phyloP scores from a whole-genome alignment of 2,113 vertebrate genomes.

The Pelusios castaneus region DNA sequence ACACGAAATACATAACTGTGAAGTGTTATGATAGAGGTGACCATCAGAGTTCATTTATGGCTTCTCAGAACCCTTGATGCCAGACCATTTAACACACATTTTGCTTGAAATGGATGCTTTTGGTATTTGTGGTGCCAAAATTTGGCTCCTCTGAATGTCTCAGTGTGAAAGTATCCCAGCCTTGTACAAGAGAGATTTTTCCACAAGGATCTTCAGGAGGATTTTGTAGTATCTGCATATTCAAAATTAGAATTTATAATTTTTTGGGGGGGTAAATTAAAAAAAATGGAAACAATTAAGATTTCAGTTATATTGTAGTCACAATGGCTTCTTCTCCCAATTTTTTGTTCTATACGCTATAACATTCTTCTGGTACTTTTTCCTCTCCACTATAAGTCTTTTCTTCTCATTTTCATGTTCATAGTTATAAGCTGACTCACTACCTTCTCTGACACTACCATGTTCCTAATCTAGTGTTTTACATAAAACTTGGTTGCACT shows the following conservation, averaged over 20 bases:
- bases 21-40: slow-evolving; percentile 5
- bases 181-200: not conserved
- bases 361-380: not conserved
- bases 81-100: slow-evolving; percentile 10
- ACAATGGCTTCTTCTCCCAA: not conserved
- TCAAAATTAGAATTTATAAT: not conserved
- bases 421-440: not conserved
- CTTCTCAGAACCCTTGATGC: not conserved
- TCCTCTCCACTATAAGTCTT: slow-evolving; percentile 1
- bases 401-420: slow-evolving; percentile 23
- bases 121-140: not conserved
- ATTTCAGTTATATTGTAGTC: not conserved
- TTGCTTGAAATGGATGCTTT: not conserved
- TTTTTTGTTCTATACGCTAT: not conserved
- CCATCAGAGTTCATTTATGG: slow-evolving; percentile 11
- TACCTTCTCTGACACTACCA: slow-evolving; percentile 6
- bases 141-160: not conserved
- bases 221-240: slow-evolving; percentile 44
- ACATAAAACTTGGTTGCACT: slow-evolving; percentile 10
- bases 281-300: not conserved
- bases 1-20: slow-evolving; percentile 15
- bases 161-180: slow-evolving; percentile 20
- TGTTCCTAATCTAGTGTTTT: not conserved
- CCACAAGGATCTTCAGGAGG: not conserved
- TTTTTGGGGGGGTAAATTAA: not conserved